phyloP scores from a whole-genome alignment of 2,888 invertebrate species.

The Prosapia bicincta region DNA sequence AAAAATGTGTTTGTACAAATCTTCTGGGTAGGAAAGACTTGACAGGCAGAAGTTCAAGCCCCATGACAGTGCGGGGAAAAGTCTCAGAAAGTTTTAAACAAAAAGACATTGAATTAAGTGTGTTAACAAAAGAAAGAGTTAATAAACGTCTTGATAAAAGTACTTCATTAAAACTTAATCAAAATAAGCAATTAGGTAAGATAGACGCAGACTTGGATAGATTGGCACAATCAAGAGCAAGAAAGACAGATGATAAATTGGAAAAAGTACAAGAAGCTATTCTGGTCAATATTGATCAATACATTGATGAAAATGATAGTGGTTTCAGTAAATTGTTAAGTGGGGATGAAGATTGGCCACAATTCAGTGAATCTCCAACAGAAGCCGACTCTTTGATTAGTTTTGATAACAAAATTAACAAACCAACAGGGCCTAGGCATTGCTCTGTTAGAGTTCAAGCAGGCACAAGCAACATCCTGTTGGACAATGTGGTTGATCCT shows the following conservation, averaged over 20 bases:
- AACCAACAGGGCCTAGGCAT: conserved; percentile 59
- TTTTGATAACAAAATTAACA: neutral
- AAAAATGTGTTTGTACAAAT: neutral
- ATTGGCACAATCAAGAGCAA: neutral
- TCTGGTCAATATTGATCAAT: conserved; percentile 33
- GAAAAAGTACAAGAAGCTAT: conserved; percentile 31
- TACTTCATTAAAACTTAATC: neutral
- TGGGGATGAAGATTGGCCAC: neutral
- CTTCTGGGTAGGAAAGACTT: neutral
- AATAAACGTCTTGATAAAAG: neutral
- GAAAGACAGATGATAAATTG: neutral
- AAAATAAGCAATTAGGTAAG: neutral
- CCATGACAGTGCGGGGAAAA: conserved; percentile 17
- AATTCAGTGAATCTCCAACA: neutral
- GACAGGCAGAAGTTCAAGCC: conserved; percentile 18
- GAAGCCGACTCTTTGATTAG: neutral
- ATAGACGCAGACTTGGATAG: conserved; percentile 10
- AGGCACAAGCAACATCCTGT: conserved; percentile 73
- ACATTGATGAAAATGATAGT: conserved; percentile 14
- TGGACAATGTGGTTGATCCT: conserved; percentile 60
- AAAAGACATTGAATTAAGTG: conserved; percentile 18
- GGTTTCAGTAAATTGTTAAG: neutral
- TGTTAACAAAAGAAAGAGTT: conserved; percentile 14
- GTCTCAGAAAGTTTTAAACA: neutral
- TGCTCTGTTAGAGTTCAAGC: conserved; percentile 74